Conservation (phyloP, 2,888 invertebrate genomes). For the Thelaira solivaga region DNA sequence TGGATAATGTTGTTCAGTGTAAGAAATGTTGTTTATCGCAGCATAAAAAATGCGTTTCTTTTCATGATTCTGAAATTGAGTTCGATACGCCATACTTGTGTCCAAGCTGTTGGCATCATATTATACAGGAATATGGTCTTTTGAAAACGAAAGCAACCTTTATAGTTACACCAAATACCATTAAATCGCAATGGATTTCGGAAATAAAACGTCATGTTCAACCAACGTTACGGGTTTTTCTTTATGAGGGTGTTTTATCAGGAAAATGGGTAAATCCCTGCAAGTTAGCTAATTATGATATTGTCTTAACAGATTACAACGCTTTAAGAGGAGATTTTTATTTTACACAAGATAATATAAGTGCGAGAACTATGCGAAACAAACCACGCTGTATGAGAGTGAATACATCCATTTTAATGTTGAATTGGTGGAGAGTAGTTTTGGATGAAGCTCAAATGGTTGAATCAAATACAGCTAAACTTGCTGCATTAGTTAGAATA, state of each 20-base stretch:
- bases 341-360: conserved; percentile 79
- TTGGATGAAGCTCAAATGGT: conserved; percentile 90
- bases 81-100: conserved; percentile 79
- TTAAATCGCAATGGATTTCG: conserved; percentile 84
- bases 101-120: conserved; percentile 81
- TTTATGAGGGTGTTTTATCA: conserved; percentile 78
- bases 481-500: conserved; percentile 77
- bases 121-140: conserved; percentile 46
- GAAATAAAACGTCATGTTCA: conserved; percentile 82
- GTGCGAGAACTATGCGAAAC: conserved; percentile 77
- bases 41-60: conserved; percentile 81
- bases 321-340: conserved; percentile 81
- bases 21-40: conserved; percentile 80
- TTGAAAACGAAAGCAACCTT: conserved; percentile 81
- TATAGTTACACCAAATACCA: conserved; percentile 83
- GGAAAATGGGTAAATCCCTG: conserved; percentile 79
- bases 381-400: conserved; percentile 82
- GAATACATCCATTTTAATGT: conserved; percentile 82
- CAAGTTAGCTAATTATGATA: conserved; percentile 81
- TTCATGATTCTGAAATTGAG: conserved; percentile 63
- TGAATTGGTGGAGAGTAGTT: conserved; percentile 87
- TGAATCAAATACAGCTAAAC: conserved; percentile 80
- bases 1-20: conserved; percentile 78
- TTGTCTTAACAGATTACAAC: conserved; percentile 85
- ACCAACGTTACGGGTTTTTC: conserved; percentile 77